Conservation (phyloP, 2,888 invertebrate species). For the Acleris cristana region DNA sequence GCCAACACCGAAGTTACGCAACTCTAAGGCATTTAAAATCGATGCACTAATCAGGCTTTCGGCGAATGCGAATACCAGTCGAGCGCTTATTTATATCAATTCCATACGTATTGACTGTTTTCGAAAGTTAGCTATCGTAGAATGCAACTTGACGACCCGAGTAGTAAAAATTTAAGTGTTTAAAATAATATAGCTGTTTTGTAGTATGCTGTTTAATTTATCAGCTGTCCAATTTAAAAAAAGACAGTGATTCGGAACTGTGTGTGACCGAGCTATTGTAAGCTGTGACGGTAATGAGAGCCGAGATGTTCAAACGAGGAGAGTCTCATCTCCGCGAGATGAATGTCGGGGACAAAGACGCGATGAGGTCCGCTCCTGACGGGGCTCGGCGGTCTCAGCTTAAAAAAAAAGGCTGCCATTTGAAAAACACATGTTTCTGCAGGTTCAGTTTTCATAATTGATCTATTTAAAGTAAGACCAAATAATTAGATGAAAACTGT, state of each 20-base stretch:
- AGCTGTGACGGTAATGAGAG: slow-evolving; percentile 25
- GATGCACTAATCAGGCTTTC: no score
- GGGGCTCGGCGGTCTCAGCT: not conserved
- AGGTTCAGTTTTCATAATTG: not conserved
- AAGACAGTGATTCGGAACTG: not conserved
- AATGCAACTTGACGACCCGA: no score
- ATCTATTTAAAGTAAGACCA: not conserved
- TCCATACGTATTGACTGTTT: no score
- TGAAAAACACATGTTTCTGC: not conserved
- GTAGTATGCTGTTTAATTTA: no score
- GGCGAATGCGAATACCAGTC: no score
- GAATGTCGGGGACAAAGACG: slow-evolving; percentile 33
- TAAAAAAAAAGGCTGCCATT: not conserved
- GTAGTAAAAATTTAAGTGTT: no score
- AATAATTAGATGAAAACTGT: no score
- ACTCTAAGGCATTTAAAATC: no score
- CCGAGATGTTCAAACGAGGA: slow-evolving; percentile 21
- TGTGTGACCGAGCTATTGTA: not conserved
- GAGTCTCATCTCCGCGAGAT: slow-evolving; percentile 33
- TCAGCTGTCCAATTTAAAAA: not conserved
- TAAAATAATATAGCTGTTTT: no score
- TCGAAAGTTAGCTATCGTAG: no score
- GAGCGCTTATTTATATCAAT: no score
- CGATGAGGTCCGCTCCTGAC: slow-evolving; percentile 3
- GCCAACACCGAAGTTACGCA: no score